These are phyloP conservation scores for Seladonia tumulorum DNA, from an alignment of 2,888 invertebrate genomes.

Conservation along the genomic window DNA sequence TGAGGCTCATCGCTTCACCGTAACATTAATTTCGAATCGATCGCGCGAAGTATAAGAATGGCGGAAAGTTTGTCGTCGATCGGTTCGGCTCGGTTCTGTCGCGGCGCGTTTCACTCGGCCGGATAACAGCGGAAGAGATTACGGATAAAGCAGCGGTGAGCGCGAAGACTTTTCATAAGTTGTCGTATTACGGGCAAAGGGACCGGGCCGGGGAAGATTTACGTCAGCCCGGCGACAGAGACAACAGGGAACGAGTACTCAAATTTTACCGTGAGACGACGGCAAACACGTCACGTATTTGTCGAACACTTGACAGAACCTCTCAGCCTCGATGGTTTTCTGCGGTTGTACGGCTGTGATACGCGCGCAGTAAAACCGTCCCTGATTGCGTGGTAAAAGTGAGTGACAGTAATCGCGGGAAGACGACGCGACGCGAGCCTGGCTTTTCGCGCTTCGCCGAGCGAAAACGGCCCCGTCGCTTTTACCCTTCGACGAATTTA, in stretches of 20 bases:
- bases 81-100: constrained; percentile 31
- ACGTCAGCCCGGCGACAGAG: constrained; percentile 51
- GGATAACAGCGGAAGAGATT: constrained; percentile 29
- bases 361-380: constrained; percentile 53
- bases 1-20: not conserved
- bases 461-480: not conserved
- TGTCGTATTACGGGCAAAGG: constrained; percentile 47
- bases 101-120: constrained; percentile 23
- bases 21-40: constrained; percentile 14
- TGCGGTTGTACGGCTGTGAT: constrained; percentile 67
- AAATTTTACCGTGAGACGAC: constrained; percentile 77
- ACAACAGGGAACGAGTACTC: constrained; percentile 70
- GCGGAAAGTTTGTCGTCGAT: constrained; percentile 18
- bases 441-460: constrained; percentile 18
- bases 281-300: constrained; percentile 74
- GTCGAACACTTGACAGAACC: constrained; percentile 70
- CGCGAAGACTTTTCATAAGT: constrained; percentile 59
- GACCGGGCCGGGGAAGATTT: constrained; percentile 51
- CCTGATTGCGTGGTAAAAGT: constrained; percentile 54
- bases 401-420: constrained; percentile 57
- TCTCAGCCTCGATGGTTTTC: constrained; percentile 66
- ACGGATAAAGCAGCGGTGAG: constrained; percentile 43
- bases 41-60: not conserved
- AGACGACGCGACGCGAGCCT: not conserved
- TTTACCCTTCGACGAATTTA: not conserved